Conservation (phyloP, 2,113 vertebrate genomes). For the Ranitomeya variabilis region DNA sequence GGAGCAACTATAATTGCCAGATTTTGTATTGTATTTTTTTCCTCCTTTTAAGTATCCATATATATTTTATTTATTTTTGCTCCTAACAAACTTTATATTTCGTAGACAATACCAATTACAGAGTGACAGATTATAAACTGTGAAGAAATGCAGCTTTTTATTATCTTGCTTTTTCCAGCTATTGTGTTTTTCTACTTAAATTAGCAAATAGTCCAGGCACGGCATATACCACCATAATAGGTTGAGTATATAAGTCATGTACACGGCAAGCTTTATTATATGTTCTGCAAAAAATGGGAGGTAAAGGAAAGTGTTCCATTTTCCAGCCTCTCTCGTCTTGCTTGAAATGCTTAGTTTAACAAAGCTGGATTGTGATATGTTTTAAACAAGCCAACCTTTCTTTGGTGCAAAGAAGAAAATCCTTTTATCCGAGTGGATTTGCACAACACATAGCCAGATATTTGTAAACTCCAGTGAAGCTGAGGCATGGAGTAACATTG, state of each 20-base stretch:
- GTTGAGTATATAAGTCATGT: constrained; percentile 5
- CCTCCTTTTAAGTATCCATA: constrained; percentile 37
- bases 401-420: constrained; percentile 40
- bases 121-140: constrained; percentile 25
- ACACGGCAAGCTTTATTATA: not conserved
- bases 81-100: constrained; percentile 18
- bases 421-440: constrained; percentile 51
- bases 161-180: not conserved
- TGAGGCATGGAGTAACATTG: constrained; percentile 7
- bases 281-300: constrained; percentile 7
- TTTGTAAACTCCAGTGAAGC: constrained; percentile 12
- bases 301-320: constrained; percentile 43
- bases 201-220: not conserved
- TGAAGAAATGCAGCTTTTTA: constrained; percentile 4
- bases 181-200: constrained; percentile 34
- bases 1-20: constrained; percentile 39
- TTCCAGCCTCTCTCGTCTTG: constrained; percentile 32
- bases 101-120: constrained; percentile 33
- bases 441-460: constrained; percentile 35
- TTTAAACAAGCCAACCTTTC: constrained; percentile 47
- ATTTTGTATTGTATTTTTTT: constrained; percentile 41
- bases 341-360: constrained; percentile 43
- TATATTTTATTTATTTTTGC: constrained; percentile 47
- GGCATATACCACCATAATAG: constrained; percentile 27
- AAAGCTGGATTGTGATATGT: constrained; percentile 37